Evolutionary conservation across 1,140 invertebrate species (phyloP).

Genomic region (Cotesia glomerata): DNA sequence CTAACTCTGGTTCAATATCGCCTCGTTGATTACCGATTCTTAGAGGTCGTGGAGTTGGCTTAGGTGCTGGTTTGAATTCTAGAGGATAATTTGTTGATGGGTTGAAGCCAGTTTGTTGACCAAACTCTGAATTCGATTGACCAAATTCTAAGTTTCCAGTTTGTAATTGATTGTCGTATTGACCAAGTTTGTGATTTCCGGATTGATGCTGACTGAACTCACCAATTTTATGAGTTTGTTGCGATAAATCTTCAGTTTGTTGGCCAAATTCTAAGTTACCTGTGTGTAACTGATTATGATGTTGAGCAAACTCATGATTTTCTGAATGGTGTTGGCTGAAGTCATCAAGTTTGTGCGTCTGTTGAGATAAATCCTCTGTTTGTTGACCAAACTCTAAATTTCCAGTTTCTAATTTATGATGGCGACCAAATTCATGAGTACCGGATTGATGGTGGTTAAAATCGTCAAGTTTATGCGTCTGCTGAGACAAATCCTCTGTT

Average conservation of each 20-base stretch:
- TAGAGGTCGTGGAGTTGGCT: constrained; percentile 9
- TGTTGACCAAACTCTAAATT: neutral
- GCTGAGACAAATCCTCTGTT: constrained; percentile 36
- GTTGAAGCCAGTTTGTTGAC: neutral
- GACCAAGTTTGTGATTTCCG: constrained; percentile 11
- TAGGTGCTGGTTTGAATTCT: constrained; percentile 20
- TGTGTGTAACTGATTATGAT: neutral
- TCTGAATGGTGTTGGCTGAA: constrained; percentile 17
- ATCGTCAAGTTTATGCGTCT: constrained; percentile 32
- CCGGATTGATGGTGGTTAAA: constrained; percentile 10
- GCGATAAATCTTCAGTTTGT: constrained; percentile 29
- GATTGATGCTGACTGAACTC: constrained; percentile 20
- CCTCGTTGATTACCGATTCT: neutral
- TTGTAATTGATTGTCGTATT: neutral
- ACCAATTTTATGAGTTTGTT: constrained; percentile 37
- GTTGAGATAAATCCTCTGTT: constrained; percentile 34
- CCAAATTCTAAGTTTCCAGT: neutral
- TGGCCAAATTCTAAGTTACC: neutral
- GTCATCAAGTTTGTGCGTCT: constrained; percentile 34
- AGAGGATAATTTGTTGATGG: neutral
- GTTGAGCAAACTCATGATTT: constrained; percentile 10
- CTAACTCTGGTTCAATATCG: constrained; percentile 1
- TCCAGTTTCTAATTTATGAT: neutral
- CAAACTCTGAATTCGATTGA: neutral
- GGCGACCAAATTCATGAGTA: constrained; percentile 1